These are phyloP conservation scores for Lydus trimaculatus DNA, from an alignment of 2,888 invertebrate species.

Conservation along the genomic window DNA sequence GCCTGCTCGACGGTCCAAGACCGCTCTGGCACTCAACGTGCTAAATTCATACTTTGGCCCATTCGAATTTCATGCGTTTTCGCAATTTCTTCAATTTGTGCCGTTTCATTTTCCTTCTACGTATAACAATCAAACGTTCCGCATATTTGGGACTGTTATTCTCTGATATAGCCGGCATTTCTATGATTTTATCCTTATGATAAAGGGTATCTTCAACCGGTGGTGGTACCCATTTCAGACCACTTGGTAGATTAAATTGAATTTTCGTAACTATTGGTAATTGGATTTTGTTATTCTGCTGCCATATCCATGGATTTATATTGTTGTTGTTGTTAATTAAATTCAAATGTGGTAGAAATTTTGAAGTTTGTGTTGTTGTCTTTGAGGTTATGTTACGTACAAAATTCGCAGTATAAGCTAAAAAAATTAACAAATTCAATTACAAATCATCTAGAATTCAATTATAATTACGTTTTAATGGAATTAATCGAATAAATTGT, in stretches of 20 bases:
- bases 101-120: conserved; percentile 85
- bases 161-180: conserved; percentile 43
- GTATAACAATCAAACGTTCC: conserved; percentile 75
- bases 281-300: conserved; percentile 48
- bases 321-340: conserved; percentile 15
- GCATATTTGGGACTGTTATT: conserved; percentile 72
- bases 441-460: not conserved
- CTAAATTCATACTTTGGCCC: conserved; percentile 67
- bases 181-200: conserved; percentile 38
- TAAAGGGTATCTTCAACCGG: conserved; percentile 36
- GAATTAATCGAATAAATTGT: conserved; percentile 15
- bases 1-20: too few relatives aligned
- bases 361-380: not conserved
- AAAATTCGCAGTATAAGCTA: not conserved
- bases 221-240: conserved; percentile 41
- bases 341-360: conserved; percentile 5
- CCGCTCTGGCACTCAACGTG: too few relatives aligned
- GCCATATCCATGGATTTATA: conserved; percentile 52
- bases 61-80: conserved; percentile 79
- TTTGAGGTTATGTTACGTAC: conserved; percentile 28
- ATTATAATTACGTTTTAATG: conserved; percentile 17
- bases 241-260: conserved; percentile 49
- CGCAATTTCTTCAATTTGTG: conserved; percentile 83
- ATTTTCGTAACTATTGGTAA: conserved; percentile 41
- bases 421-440: conserved; percentile 9